Evolutionary conservation across 2,797 vertebrate species (phyloP), one percentile per base, ranked within the genome.

Genomic region (Trichosurus vulpecula): DNA sequence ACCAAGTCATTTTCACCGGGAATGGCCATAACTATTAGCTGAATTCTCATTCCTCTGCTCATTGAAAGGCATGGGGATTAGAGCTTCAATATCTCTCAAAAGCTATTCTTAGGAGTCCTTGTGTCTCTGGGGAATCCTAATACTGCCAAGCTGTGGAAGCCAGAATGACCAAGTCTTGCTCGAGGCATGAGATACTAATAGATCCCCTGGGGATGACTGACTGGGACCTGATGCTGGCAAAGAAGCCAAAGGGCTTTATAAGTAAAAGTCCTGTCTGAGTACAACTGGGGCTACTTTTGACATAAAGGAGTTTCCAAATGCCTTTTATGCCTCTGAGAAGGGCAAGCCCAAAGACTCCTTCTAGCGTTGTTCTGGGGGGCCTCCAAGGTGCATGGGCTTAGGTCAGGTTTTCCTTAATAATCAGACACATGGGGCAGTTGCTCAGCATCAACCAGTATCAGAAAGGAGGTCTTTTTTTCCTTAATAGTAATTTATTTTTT

Each of bases 181-280:
- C 14, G 31, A 94, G 90, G 89, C 16, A 55, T 54, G 12, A 97
- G 94, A 96, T 92, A 96, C 90, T 96, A 95, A 96, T 93, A 95
- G 95, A 61, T 58, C 90, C 93, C 97, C 41, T 31, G 58, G 95
- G 93, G 93, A 56, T 0, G 53, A 56, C 90, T 13, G 91, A 55
- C 51, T 66, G 35, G 29, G 57, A 52, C 0, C 54, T 3, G 92
- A 56, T 90, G 27, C 58, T 93, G 95, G 47, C 74, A 56, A 53
- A 31, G 35, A n/a, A 89, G 87, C 35, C 92, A 56, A 52, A 81
- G n/a, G 29, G n/a, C 27, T 57, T 58, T 61, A 16, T 41, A 31
- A 22, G 16, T 56, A 30, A 61, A 57, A 58, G 35, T 57, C 41
- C 27, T 92, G n/a, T 74, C 74, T 87, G 55, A 61, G 31, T 29